Percentiles rank a stretch among this genome's conserved stretches.
Conservation (phyloP, 2,888 invertebrate genomes). For the Chouioia cunea region DNA sequence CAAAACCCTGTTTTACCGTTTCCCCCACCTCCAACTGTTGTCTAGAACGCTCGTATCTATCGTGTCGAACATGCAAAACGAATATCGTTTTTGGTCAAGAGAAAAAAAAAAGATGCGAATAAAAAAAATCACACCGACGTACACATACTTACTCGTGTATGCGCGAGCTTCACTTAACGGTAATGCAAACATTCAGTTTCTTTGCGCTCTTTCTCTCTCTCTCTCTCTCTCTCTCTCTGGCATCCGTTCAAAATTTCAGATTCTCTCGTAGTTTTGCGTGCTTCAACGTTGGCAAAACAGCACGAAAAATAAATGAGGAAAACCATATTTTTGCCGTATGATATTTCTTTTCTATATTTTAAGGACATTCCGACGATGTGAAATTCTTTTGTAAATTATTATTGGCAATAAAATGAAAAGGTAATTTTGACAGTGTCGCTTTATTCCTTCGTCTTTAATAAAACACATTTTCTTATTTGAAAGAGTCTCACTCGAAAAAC, state of each 20-base stretch:
- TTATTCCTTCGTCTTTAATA: too few relatives aligned
- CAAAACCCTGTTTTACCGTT: neutral
- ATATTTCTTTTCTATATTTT: too few relatives aligned
- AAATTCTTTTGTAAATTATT: too few relatives aligned
- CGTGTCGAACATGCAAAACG: conserved; percentile 26
- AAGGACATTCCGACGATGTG: too few relatives aligned
- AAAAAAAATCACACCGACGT: neutral
- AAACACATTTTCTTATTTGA: too few relatives aligned
- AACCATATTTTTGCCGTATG: too few relatives aligned
- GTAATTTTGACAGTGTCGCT: too few relatives aligned
- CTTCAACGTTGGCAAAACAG: neutral
- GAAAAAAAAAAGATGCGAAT: neutral
- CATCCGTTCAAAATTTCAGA: conserved; percentile 29
- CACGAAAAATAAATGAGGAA: neutral
- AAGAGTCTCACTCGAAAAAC: too few relatives aligned
- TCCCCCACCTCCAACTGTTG: too few relatives aligned
- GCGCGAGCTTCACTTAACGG: conserved; percentile 38
- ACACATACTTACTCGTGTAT: too few relatives aligned
- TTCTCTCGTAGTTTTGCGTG: neutral
- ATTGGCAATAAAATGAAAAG: too few relatives aligned
- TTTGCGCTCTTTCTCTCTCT: too few relatives aligned
- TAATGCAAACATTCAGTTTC: conserved; percentile 27
- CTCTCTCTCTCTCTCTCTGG: conserved; percentile 16
- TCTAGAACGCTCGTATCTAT: conserved; percentile 25
- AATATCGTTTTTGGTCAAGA: neutral